phyloP scores from a whole-genome alignment of 2,888 invertebrate species.

The Arrhopalites spinosus region DNA sequence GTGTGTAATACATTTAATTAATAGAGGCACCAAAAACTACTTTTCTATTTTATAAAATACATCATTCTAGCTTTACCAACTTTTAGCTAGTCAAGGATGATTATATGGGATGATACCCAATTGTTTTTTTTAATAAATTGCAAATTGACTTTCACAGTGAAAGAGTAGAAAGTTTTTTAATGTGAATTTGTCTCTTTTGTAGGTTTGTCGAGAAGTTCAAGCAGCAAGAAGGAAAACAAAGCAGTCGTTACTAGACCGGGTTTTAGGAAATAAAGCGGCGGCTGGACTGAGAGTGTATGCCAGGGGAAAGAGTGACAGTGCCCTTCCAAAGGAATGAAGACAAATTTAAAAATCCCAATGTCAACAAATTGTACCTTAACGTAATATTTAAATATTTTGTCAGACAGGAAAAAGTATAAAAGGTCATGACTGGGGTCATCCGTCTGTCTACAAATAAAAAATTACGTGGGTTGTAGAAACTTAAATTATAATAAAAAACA shows the following conservation, averaged over 20 bases:
- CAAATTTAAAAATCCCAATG: background rate
- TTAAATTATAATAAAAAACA: no score
- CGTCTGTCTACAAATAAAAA: no score
- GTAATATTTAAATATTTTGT: background rate
- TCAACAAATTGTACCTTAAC: background rate
- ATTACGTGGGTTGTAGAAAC: no score
- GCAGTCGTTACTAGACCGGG: constrained; percentile 79
- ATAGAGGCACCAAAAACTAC: no score
- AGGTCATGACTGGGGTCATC: no score
- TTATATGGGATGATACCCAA: background rate
- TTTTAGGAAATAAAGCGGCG: constrained; percentile 68
- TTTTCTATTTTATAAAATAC: no score
- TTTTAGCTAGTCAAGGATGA: background rate
- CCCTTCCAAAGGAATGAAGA: constrained; percentile 76
- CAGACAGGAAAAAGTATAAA: background rate
- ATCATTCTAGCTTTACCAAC: background rate
- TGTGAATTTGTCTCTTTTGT: background rate
- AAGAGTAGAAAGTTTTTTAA: background rate
- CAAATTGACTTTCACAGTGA: background rate
- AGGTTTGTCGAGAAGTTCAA: constrained; percentile 74
- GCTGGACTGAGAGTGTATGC: constrained; percentile 72
- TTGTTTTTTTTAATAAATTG: background rate
- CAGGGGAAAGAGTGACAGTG: constrained; percentile 86
- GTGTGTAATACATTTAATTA: no score
- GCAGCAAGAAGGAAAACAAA: constrained; percentile 79